Base-by-base conservation (phyloP, 2,113 vertebrate genomes). In the Chaenogobius annularis region DNA sequence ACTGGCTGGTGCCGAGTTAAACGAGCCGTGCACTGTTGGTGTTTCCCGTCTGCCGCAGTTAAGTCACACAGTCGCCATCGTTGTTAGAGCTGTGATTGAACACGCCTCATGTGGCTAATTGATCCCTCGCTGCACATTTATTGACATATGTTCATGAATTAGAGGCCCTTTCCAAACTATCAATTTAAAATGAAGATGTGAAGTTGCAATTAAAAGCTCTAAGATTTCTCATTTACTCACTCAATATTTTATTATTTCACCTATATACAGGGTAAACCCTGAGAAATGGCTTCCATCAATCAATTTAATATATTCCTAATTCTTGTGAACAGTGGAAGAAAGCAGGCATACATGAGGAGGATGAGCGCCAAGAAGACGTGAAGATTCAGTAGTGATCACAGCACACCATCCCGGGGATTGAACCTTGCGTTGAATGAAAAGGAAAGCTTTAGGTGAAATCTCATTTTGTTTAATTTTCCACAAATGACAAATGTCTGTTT, bases 1-100 rank as follows among this genome's bases (percentile, higher is more conserved):
- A 72, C 91, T 93, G 90, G 86, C 92, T 89, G 89, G 92, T 80
- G 90, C 92, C 85, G 87, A 83, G 86, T 87, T 91, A 90, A 95
- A 92, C 89, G 91, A 93, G 91, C 93, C 92, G 83, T 83, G 76
- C 89, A 88, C 87, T 94, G 92, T 95, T 96, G 95, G 93, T 89
- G 87, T 90, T 84, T 70, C 73, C 73, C 81, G 75, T 70, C 81
- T 87, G 87, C 61, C 78, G 54, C 59, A 65, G 79, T 85, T 82
- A 67, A 80, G 84, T 85, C 86, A 81, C 79, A 81, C 80, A 76
- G 70, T 69, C 15, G 83, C 83, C 72, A 87, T 84, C 84, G 86
- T 84, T 69, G 86, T 83, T 70, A 69, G 11, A 22, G 22, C 22
- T 70, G 66, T 87, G 88, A 91, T 77, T 83, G 87, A 87, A 78